Evolutionary conservation across 2,113 vertebrate genomes (phyloP), one percentile per base, ranked within the genome.

Genomic region (Edolisoma coerulescens): DNA sequence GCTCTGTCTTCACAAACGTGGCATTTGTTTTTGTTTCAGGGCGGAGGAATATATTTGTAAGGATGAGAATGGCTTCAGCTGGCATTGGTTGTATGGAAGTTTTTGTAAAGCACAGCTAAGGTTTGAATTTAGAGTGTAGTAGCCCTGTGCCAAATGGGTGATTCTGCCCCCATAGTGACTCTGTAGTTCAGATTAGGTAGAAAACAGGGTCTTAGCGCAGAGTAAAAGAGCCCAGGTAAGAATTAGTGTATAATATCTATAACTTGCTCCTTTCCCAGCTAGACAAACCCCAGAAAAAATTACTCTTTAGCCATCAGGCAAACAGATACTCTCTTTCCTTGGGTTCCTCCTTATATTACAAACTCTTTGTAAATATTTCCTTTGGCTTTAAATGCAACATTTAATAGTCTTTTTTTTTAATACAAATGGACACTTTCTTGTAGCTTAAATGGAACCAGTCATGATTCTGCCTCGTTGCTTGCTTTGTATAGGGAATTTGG

Each of bases 291-390:
- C 49, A 49, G 54, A 93, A 57, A 89, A 93, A 84, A 61, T 86
- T 79, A 35, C 15, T 33, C 33, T 57, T 68, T 49, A 79, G 45
- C 57, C 73, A 44, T 64, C 39, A 89, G 33, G 39, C 79, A 74
- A 84, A 84, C 12, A 90, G 49, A 75, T 42, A 45, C 37, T 67
- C 42, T 69, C 35, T 88, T 88, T 90, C 75, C 50, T 83, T 39
- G 35, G 59, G 54, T 91, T 91, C 30, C 50, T 87, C 37, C 78
- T 85, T 93, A 75, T 67, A 83, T 76, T 91, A 64, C 53, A 93
- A 74, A 69, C 42, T 19, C 32, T 53, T 96, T 84, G 63, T 57
- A 96, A 96, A 90, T 93, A 95, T 93, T 93, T 94, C 59, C 24
- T 90, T 93, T 97, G 89, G 82, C 63, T 89, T 93, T 74, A 85